Evolutionary conservation across 2,113 vertebrate species (phyloP), one percentile per base, ranked within the genome.

Genomic region (Xenus cinereus): DNA sequence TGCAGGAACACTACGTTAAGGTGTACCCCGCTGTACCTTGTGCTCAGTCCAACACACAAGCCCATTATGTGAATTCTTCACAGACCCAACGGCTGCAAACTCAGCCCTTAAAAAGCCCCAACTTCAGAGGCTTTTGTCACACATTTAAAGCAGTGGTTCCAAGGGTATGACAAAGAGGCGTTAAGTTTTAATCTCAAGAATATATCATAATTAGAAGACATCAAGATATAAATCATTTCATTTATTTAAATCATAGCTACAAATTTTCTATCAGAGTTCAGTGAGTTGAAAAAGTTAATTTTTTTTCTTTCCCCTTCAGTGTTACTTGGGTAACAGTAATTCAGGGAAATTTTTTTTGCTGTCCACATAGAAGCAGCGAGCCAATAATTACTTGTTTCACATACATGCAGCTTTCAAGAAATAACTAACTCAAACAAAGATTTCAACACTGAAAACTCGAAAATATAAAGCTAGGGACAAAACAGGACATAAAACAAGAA

Each of bases 1-100:
- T 37, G 46, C 67, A 89, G 37, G 24, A 64, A 20, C 16, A 37
- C 2, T 3, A 56, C 1, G 1, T 53, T 14, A 4, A 62, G 24
- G 35, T 4, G 3, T 8, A 12, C 13, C 5, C 2, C 12, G 6
- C 46, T 48, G 0, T 7, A 43, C 30, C 4, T 27, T 7, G 6
- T 33, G 41, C 41, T 53, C 45, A 43, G 12, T 5, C 54, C 54
- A 59, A 35, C 5, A 26, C 1, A 45, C 3, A 24, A 54, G n/a
- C 17, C 39, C 41, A 14, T 23, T 14, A 10, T 1, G 14, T 8
- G 22, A 75, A 11, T 10, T 35, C 9, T 12, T 60, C 30, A 35
- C 26, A 10, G 7, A 16, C 4, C 11, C 7, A 46, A 28, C 2
- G 43, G 26, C 22, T 72, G 39, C 32, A 45, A 63, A 56, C 27